These are phyloP conservation scores for Dendrolimus punctatus DNA, from an alignment of 1,140 invertebrate species.

Conservation along the genomic window DNA sequence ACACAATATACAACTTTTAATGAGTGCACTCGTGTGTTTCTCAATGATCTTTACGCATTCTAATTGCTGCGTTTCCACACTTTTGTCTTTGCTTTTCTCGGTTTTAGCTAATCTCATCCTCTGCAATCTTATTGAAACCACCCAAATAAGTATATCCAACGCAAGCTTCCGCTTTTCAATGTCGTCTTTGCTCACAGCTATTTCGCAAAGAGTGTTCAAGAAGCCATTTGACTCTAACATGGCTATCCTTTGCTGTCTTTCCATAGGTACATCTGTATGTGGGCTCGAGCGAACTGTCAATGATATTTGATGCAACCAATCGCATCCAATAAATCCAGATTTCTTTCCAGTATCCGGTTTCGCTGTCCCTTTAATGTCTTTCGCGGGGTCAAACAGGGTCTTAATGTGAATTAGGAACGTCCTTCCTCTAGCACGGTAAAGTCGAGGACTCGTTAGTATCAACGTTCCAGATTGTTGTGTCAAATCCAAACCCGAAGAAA, in stretches of 20 bases:
- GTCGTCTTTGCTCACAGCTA: constrained; percentile 69
- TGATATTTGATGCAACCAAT: constrained; percentile 93
- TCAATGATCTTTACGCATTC: constrained; percentile 80
- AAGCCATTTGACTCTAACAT: constrained; percentile 88
- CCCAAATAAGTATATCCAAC: constrained; percentile 87
- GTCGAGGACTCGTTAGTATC: constrained; percentile 88
- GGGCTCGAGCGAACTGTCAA: constrained; percentile 86
- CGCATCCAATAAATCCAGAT: constrained; percentile 82
- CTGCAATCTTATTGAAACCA: constrained; percentile 79
- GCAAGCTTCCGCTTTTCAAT: constrained; percentile 71
- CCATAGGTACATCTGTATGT: constrained; percentile 79
- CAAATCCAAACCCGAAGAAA: constrained; percentile 86
- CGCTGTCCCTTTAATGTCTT: constrained; percentile 69
- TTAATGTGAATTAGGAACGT: constrained; percentile 91
- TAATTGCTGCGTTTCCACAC: constrained; percentile 73
- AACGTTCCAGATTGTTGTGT: constrained; percentile 87
- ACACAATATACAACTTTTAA: constrained; percentile 83
- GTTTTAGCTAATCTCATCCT: constrained; percentile 75
- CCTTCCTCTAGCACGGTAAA: constrained; percentile 84
- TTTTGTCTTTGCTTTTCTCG: constrained; percentile 67
- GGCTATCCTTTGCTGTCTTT: constrained; percentile 83
- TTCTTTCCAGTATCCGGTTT: constrained; percentile 65
- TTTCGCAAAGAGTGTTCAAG: constrained; percentile 80
- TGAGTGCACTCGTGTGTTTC: constrained; percentile 73
- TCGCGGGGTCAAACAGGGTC: constrained; percentile 79